Percentiles rank a stretch among this genome's conserved stretches.
phyloP scores from a whole-genome alignment of 2,888 invertebrate genomes.

The Acronicta psi region DNA sequence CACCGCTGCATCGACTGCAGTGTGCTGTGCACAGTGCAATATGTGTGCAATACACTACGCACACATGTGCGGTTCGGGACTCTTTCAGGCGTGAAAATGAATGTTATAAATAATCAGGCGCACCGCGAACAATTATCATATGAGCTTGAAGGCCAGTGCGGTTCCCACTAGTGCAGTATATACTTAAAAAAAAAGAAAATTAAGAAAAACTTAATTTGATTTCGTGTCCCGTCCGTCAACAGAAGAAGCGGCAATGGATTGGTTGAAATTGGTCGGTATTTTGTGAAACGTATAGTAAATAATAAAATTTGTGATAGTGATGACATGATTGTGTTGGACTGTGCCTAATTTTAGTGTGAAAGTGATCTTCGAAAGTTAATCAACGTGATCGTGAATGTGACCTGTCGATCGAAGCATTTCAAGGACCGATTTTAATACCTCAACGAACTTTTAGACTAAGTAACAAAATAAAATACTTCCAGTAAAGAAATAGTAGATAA shows the following conservation, averaged over 20 bases:
- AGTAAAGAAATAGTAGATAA: too few species aligned
- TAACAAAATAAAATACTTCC: too few species aligned
- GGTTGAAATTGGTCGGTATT: slow-evolving; percentile 88
- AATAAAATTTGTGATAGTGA: slow-evolving; percentile 63
- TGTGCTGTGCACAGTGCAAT: slow-evolving; percentile 48
- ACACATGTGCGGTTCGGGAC: slow-evolving; percentile 57
- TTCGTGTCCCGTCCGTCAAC: slow-evolving; percentile 53
- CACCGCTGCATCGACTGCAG: slow-evolving; percentile 14
- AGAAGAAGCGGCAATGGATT: slow-evolving; percentile 83
- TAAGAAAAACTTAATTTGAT: slow-evolving; percentile 50
- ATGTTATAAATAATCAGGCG: slow-evolving; percentile 88
- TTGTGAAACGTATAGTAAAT: slow-evolving; percentile 46
- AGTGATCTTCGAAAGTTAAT: slow-evolving; percentile 26
- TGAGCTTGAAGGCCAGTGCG: slow-evolving; percentile 80
- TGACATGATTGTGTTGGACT: slow-evolving; percentile 54
- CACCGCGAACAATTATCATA: slow-evolving; percentile 83
- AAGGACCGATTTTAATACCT: not conserved
- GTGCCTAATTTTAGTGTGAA: slow-evolving; percentile 47
- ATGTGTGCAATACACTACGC: slow-evolving; percentile 55
- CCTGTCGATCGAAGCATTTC: not conserved
- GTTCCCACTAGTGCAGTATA: slow-evolving; percentile 72
- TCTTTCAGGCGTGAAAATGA: slow-evolving; percentile 88
- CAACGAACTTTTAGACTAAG: too few species aligned
- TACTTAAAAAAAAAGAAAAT: slow-evolving; percentile 58
- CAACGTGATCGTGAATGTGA: slow-evolving; percentile 37